A percentile compares a stretch with the other conserved stretches of the same genome.
phyloP scores from a whole-genome alignment of 1,140 invertebrate genomes.

The Drosophila pruinosa region DNA sequence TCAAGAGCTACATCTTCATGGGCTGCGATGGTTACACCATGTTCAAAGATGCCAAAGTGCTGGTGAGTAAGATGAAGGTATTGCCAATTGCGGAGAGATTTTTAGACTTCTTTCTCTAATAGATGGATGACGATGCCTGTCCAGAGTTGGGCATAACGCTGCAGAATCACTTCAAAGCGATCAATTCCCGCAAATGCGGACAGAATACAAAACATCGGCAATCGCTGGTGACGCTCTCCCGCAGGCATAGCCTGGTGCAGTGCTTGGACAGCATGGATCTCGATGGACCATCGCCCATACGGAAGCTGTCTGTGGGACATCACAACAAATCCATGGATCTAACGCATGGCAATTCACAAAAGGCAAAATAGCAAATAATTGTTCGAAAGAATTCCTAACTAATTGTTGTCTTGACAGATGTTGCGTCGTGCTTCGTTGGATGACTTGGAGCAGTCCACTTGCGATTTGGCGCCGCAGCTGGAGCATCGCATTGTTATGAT shows the following conservation, averaged over 20 bases:
- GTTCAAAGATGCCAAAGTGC: conserved; percentile 87
- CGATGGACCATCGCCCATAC: conserved; percentile 87
- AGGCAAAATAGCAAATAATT: conserved; percentile 52
- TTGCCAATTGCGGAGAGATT: not conserved
- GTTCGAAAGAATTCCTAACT: not conserved
- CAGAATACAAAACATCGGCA: conserved; percentile 91
- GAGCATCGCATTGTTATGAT: conserved; percentile 91
- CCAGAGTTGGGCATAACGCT: conserved; percentile 91
- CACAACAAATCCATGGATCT: conserved; percentile 70
- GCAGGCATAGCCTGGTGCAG: conserved; percentile 90
- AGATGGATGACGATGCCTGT: conserved; percentile 92
- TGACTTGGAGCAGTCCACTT: conserved; percentile 90
- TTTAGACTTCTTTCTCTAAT: conserved; percentile 8
- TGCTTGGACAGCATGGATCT: conserved; percentile 88
- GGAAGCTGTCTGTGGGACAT: conserved; percentile 83
- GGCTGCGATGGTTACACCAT: conserved; percentile 94
- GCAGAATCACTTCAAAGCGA: conserved; percentile 94
- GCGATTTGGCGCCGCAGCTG: conserved; percentile 88
- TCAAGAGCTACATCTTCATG: conserved; percentile 90
- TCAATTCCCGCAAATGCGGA: conserved; percentile 89
- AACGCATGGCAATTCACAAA: conserved; percentile 67
- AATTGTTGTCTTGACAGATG: conserved; percentile 53
- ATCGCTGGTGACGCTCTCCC: conserved; percentile 90
- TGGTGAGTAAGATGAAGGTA: conserved; percentile 84
- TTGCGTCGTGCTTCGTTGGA: conserved; percentile 88